Evolutionary conservation across 2,797 vertebrate species (phyloP), one percentile per base, ranked within the genome.

Genomic region (Ptychobarbus kaznakovi): DNA sequence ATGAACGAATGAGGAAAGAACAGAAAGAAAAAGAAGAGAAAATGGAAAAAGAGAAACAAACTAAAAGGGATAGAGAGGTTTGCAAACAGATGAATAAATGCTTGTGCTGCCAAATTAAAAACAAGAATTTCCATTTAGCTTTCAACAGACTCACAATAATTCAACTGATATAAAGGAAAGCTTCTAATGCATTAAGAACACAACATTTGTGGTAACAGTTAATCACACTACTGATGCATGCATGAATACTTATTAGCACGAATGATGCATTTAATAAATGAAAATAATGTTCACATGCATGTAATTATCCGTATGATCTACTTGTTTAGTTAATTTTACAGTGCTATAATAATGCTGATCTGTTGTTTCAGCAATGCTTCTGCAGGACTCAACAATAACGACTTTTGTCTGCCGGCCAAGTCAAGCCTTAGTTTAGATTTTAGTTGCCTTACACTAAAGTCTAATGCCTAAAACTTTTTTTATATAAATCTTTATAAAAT

Each of bases 11-110:
- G 74, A 89, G 22, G 42, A 89, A 88, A 46, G 92, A 93, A 85
- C 92, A 81, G 58, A 92, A 89, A 18, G 91, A 91, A 28, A 89
- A 91, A 81, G 89, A 92, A 75, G 81, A 86, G 74, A 84, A 82
- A 86, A 91, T 82, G 84, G 81, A 92, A 88, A 93, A 69, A 91
- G 90, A 88, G 46, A 87, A 40, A 77, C 92, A 88, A 90, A 91
- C 58, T 86, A 90, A 93, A 5, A 92, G 90, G 92, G 91, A 94
- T 88, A 93, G 92, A 94, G 95, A 96, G 95, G 96, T 96, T 96
- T 95, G 95, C 91, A 93, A 81, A 91, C 85, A 66, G 53, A 88
- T 42, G 83, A 88, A 82, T 49, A 86, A 82, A 68, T 58, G 83
- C 51, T 83, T 78, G 35, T 25, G 79, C n/a, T 56, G 61, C 46